Evolutionary conservation across 2,888 invertebrate genomes (phyloP), one percentile per base, ranked within the genome.

Genomic region (Heliconius cydno): DNA sequence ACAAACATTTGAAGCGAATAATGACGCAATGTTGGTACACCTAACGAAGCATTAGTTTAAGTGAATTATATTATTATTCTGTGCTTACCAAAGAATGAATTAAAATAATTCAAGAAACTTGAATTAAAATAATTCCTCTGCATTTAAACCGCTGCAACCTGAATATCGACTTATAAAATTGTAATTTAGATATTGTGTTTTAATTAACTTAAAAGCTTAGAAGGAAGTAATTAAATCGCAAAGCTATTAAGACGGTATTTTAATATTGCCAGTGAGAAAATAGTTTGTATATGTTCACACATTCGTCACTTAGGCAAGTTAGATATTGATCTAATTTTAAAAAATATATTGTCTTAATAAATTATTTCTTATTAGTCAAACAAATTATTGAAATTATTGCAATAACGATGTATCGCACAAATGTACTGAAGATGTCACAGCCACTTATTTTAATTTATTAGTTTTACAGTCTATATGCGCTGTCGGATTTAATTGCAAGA

Each of bases 221-320:
- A 57, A 78, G 74, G 67, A 77, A 79, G 52, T 75, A 60, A 75
- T 75, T 75, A 66, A 79, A 75, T 75, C 25, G 41, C 77, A 38
- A 73, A 60, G 52, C 67, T 25, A n/a, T n/a, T n/a, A n/a, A n/a
- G 41, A 28, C 66, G 70, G 13, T 41, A 60, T 73, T 57, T 34
- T 22, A 28, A 30, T 72, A 5, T 57, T 60, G 73, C 34, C 38
- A 34, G 60, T 73, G 34, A 60, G 60, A 73, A 73, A 57, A 34
- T 34, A 60, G n/a, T 34, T 73, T 38, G 60, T 15, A 60, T 25
- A n/a, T 73, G 73, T n/a, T n/a, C 60, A 73, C 34, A n/a, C 57
- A 60, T 60, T 34, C n/a, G 34, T 34, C 60, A 15, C 15, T 65
- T 52, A 19, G 52, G 19, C 52, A 52, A 19, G 52, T 6, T 52